Evolutionary conservation across 2,113 vertebrate genomes (phyloP).

Genomic region (Axis porcinus): DNA sequence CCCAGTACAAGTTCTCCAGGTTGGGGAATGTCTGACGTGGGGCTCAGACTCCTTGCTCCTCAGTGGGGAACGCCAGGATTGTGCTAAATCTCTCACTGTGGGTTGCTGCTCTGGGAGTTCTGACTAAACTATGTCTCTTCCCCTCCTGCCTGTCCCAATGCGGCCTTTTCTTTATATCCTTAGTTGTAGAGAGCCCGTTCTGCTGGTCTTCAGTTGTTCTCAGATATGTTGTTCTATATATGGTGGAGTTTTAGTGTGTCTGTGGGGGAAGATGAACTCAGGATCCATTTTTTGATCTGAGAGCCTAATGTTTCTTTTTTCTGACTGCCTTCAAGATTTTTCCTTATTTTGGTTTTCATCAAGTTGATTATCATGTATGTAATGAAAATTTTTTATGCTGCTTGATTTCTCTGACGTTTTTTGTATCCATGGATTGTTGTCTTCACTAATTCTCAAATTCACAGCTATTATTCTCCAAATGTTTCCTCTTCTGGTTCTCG

Average conservation of each 20-base stretch:
- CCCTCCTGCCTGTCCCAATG: background rate
- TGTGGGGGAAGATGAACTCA: background rate
- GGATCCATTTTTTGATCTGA: background rate
- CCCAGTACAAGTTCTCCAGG: background rate
- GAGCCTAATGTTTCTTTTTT: background rate
- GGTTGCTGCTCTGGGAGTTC: background rate
- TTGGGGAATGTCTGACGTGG: background rate
- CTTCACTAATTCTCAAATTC: background rate
- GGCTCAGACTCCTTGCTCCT: background rate
- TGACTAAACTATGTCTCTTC: background rate
- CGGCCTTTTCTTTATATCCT: background rate
- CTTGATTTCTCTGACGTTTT: background rate
- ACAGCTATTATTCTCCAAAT: background rate
- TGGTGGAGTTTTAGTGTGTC: background rate
- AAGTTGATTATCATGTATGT: background rate
- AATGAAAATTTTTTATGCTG: background rate
- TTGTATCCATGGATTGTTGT: background rate
- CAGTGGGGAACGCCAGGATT: background rate
- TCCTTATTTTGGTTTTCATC: background rate
- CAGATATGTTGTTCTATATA: background rate
- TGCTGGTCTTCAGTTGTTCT: background rate
- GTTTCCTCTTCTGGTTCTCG: background rate
- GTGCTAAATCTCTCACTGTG: background rate
- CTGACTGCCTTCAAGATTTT: background rate
- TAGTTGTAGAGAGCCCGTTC: background rate